Evolutionary conservation across 2,888 invertebrate genomes (phyloP).

Genomic region (Vanessa cardui): DNA sequence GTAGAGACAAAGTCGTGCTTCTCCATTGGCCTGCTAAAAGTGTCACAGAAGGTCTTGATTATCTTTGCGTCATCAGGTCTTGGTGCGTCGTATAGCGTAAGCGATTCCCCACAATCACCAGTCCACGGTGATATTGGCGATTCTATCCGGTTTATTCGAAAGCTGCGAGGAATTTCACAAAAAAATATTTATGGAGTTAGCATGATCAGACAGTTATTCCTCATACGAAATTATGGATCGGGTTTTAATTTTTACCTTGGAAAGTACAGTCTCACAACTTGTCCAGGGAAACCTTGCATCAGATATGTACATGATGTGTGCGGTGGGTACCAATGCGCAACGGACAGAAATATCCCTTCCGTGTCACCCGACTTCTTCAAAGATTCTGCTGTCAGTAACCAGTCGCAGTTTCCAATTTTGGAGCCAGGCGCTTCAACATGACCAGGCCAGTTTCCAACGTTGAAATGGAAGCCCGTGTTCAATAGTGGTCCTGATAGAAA

Average conservation of each 20-base stretch:
- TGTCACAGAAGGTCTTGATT: conserved; percentile 97
- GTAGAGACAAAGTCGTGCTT: conserved; percentile 96
- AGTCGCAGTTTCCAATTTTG: conserved; percentile 93
- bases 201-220: too few relatives aligned
- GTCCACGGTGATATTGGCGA: conserved; percentile 93
- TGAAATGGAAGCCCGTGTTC: conserved; percentile 97
- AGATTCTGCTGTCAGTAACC: conserved; percentile 92
- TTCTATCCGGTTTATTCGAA: conserved; percentile 93
- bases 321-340: conserved; percentile 97
- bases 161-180: conserved; percentile 75
- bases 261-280: conserved; percentile 94
- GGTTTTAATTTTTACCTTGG: conserved; percentile 84
- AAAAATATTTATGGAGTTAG: not conserved
- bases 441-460: conserved; percentile 97
- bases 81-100: conserved; percentile 94
- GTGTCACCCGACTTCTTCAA: conserved; percentile 90
- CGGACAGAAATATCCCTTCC: conserved; percentile 94
- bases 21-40: conserved; percentile 95
- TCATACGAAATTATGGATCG: too few relatives aligned
- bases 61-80: conserved; percentile 94
- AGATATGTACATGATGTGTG: conserved; percentile 96
- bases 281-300: conserved; percentile 92
- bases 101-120: conserved; percentile 94
- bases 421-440: conserved; percentile 95
- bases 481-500: conserved; percentile 87